A percentile compares a stretch with the other conserved stretches of the same genome.
Evolutionary conservation across 1,140 invertebrate species (phyloP).

Genomic region (Bombus balteatus): DNA sequence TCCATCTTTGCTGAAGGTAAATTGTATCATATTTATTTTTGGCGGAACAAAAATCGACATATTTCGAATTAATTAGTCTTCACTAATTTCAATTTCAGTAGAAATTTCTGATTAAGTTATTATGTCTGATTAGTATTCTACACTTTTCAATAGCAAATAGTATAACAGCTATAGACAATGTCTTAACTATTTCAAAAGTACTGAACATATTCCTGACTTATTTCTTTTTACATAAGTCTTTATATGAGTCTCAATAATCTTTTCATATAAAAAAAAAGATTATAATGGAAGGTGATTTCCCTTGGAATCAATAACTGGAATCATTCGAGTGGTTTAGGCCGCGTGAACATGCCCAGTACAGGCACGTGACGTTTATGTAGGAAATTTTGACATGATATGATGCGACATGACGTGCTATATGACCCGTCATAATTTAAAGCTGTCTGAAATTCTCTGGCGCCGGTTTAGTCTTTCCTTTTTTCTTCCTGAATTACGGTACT

Average conservation of each 20-base stretch:
- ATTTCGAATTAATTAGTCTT: neutral
- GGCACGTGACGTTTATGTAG: conserved; percentile 35
- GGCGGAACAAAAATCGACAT: neutral
- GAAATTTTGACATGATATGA: conserved; percentile 50
- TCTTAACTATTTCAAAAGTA: too few species aligned
- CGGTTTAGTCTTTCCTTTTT: neutral
- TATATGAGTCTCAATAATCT: neutral
- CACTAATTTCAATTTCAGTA: neutral
- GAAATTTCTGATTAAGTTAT: neutral
- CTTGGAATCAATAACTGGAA: conserved; percentile 2
- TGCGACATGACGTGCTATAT: conserved; percentile 33
- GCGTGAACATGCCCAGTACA: neutral
- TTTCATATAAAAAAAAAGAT: neutral
- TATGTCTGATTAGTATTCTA: neutral
- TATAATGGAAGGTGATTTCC: neutral
- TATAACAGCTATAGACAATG: too few species aligned
- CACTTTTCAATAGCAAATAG: neutral
- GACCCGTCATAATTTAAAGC: neutral
- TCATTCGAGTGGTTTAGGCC: neutral
- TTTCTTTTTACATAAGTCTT: too few species aligned
- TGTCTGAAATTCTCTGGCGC: neutral
- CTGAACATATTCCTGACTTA: too few species aligned
- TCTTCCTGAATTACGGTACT: conserved; percentile 22
- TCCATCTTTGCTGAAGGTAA: neutral
- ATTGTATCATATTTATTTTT: neutral